Evolutionary conservation across 2,113 vertebrate genomes (phyloP).

Genomic region (Archocentrus centrarchus): DNA sequence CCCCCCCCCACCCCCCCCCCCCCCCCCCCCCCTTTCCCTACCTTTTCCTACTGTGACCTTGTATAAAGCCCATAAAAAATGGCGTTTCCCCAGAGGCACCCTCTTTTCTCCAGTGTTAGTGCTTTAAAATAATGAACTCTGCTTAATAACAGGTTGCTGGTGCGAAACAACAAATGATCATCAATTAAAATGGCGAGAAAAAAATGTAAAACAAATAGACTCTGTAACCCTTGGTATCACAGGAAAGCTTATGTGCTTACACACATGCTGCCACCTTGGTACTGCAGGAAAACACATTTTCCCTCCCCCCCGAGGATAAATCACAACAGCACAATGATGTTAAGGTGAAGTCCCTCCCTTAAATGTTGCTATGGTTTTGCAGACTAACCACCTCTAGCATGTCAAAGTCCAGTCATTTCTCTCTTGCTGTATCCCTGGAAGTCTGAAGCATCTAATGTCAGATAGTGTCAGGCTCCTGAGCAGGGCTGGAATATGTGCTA

Average conservation of each 20-base stretch:
- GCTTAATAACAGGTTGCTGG: conserved; percentile 69
- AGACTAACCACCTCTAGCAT: conserved; percentile 50
- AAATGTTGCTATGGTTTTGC: conserved; percentile 59
- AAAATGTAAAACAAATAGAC: conserved; percentile 64
- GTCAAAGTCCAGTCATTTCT: conserved; percentile 45
- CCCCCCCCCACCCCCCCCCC: not conserved
- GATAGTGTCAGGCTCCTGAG: conserved; percentile 32
- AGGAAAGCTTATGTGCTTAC: not conserved
- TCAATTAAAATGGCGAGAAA: conserved; percentile 68
- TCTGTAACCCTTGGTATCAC: conserved; percentile 46
- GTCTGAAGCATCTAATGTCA: conserved; percentile 27
- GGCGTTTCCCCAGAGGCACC: conserved; percentile 55
- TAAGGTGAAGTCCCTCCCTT: conserved; percentile 48
- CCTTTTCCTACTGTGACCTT: conserved; percentile 64
- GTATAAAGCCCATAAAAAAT: conserved; percentile 56
- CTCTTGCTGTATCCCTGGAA: conserved; percentile 12
- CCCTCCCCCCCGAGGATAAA: conserved; percentile 42
- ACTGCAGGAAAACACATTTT: conserved; percentile 62
- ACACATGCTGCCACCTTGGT: conserved; percentile 16
- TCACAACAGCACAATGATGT: conserved; percentile 52
- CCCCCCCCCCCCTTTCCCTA: not conserved
- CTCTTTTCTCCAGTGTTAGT: conserved; percentile 45
- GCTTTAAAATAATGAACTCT: conserved; percentile 71
- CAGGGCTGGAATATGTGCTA: conserved; percentile 10
- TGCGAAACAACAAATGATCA: conserved; percentile 73